These are phyloP conservation scores for Platysteira castanea DNA, from an alignment of 2,113 vertebrate genomes.

Conservation along the genomic window DNA sequence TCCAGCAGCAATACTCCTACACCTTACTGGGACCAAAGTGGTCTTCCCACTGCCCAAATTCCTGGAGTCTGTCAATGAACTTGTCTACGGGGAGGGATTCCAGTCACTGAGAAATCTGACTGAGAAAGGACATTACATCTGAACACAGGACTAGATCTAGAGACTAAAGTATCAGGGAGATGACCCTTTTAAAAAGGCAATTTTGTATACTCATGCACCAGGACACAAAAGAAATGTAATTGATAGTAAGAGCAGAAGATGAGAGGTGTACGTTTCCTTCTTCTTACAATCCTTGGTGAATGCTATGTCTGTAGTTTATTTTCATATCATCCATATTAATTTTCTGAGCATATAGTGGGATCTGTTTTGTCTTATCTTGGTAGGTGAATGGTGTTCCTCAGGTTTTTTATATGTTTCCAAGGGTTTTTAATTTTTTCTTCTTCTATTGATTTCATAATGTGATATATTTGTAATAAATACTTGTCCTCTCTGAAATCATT, in stretches of 20 bases:
- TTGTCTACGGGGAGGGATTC: not conserved
- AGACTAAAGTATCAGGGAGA: not conserved
- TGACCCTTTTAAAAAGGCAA: not conserved
- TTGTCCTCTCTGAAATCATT: constrained; percentile 1
- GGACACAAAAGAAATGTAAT: not conserved
- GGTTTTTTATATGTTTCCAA: not conserved
- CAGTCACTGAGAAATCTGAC: not conserved
- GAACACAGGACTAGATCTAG: not conserved
- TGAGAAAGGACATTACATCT: not conserved
- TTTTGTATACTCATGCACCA: not conserved
- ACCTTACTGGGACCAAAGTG: not conserved
- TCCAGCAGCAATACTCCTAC: not conserved
- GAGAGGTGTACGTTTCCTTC: not conserved
- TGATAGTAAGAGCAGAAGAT: not conserved
- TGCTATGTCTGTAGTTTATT: not conserved
- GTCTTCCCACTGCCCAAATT: not conserved
- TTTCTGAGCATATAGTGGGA: not conserved
- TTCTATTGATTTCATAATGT: not conserved
- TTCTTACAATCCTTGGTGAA: not conserved
- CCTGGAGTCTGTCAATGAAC: not conserved
- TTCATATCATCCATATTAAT: not conserved
- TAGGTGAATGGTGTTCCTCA: not conserved
- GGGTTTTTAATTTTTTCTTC: not conserved
- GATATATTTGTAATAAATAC: constrained; percentile 1
- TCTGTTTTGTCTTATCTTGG: not conserved